Percentiles rank a stretch among this genome's conserved stretches.
Evolutionary conservation across 1,140 invertebrate genomes (phyloP).

Genomic region (Megalopta genalis): DNA sequence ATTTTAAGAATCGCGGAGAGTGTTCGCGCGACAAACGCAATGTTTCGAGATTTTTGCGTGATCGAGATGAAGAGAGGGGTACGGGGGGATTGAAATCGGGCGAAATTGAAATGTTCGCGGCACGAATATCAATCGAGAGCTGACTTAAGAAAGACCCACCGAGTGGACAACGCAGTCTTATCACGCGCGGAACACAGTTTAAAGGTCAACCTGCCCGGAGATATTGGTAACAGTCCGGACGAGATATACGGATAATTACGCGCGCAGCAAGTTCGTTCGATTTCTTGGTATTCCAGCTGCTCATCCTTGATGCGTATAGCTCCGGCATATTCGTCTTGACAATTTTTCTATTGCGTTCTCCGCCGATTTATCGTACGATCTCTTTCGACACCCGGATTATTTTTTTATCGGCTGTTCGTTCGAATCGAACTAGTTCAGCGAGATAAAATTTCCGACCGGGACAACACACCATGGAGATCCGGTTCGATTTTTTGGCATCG

Average conservation of each 20-base stretch:
- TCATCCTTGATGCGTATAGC: background rate
- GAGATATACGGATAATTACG: conserved; percentile 45
- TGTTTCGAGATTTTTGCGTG: background rate
- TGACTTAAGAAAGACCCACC: conserved; percentile 47
- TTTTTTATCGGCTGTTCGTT: background rate
- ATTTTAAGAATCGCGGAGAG: too few relatives aligned
- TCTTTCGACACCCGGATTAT: background rate
- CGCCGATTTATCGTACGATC: background rate
- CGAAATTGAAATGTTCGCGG: conserved; percentile 32
- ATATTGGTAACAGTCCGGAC: conserved; percentile 63
- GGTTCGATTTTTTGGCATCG: too few relatives aligned
- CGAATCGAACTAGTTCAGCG: too few relatives aligned
- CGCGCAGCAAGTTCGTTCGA: conserved; percentile 29
- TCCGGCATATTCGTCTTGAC: background rate
- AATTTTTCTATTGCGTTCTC: background rate
- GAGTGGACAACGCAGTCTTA: conserved; percentile 57
- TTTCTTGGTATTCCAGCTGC: conserved; percentile 4
- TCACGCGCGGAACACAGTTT: conserved; percentile 62
- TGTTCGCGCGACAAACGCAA: too few relatives aligned
- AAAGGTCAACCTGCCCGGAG: conserved; percentile 70
- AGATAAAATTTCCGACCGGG: too few relatives aligned
- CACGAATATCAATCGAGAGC: conserved; percentile 24
- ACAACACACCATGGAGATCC: too few relatives aligned
- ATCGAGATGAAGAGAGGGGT: background rate
- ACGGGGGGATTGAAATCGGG: background rate